Conservation (phyloP, 2,888 invertebrate genomes). For the Drosophila kuntzei region DNA sequence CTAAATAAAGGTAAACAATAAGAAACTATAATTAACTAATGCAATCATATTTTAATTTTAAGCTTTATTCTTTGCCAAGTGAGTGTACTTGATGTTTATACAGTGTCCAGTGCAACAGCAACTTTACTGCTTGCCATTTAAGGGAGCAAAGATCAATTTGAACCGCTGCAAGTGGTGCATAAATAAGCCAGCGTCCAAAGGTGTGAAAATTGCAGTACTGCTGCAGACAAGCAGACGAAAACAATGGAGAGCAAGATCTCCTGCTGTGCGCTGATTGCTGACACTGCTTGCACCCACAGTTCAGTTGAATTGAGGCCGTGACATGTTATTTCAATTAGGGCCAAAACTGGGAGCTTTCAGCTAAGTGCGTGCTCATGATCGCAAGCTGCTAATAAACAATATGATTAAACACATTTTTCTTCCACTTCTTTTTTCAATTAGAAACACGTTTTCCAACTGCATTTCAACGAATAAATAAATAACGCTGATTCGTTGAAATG, state of each 20-base stretch:
- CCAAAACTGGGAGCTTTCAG: constrained; percentile 38
- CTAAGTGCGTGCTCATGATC: constrained; percentile 66
- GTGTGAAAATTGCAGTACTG: constrained; percentile 39
- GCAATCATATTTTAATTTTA: constrained; percentile 9
- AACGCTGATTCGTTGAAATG: constrained; percentile 61
- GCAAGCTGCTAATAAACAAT: constrained; percentile 47
- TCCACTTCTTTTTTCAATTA: constrained; percentile 57
- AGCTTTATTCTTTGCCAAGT: background rate
- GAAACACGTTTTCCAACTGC: constrained; percentile 33
- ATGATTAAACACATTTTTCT: constrained; percentile 54
- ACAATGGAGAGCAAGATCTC: constrained; percentile 39
- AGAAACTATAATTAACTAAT: constrained; percentile 6
- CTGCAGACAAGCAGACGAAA: background rate
- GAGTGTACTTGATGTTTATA: background rate
- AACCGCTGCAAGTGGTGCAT: constrained; percentile 2
- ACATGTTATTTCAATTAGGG: constrained; percentile 63
- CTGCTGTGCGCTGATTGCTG: constrained; percentile 51
- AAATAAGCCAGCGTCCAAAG: constrained; percentile 30
- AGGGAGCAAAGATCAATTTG: background rate
- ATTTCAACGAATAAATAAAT: constrained; percentile 8
- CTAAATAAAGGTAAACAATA: constrained; percentile 9
- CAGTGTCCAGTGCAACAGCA: background rate
- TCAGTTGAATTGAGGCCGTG: constrained; percentile 10
- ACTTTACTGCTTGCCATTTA: background rate
- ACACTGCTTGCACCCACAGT: constrained; percentile 7